phyloP scores from a whole-genome alignment of 2,888 invertebrate species.

The Agonopterix alstromeriana region DNA sequence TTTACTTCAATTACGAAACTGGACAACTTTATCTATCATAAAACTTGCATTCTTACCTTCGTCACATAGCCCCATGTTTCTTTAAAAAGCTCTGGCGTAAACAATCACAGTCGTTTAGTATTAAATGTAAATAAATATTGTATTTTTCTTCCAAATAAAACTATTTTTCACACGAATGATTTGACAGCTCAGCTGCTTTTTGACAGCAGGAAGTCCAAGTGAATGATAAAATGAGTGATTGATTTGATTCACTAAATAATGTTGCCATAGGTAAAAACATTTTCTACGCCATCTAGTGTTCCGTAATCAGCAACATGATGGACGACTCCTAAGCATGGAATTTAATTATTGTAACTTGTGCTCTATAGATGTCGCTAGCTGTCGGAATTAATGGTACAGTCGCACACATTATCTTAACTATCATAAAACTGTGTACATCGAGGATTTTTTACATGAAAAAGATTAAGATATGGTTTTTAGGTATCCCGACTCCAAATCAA shows the following conservation, averaged over 20 bases:
- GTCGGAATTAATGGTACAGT: too few species aligned
- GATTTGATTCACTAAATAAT: background rate
- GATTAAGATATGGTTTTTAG: too few species aligned
- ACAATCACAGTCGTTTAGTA: background rate
- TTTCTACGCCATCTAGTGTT: background rate
- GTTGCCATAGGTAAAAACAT: slow-evolving; percentile 8
- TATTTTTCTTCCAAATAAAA: background rate
- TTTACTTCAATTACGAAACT: slow-evolving; percentile 37
- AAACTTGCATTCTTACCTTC: slow-evolving; percentile 47
- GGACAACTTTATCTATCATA: slow-evolving; percentile 11
- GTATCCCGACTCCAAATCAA: too few species aligned
- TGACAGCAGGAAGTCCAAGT: slow-evolving; percentile 14
- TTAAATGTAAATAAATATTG: background rate
- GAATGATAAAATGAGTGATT: slow-evolving; percentile 9
- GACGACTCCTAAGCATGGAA: too few species aligned
- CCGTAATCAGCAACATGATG: background rate
- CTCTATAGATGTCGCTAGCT: too few species aligned
- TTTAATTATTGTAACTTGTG: too few species aligned
- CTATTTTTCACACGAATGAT: slow-evolving; percentile 4
- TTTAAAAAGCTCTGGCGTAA: background rate
- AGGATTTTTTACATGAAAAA: too few species aligned
- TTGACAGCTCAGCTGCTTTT: slow-evolving; percentile 4
- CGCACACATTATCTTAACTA: too few species aligned
- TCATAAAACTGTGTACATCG: too few species aligned
- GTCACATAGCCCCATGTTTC: slow-evolving; percentile 61